A percentile compares a stretch with the other conserved stretches of the same genome.
Evolutionary conservation across 2,113 vertebrate genomes (phyloP).

Genomic region (Ranitomeya variabilis): DNA sequence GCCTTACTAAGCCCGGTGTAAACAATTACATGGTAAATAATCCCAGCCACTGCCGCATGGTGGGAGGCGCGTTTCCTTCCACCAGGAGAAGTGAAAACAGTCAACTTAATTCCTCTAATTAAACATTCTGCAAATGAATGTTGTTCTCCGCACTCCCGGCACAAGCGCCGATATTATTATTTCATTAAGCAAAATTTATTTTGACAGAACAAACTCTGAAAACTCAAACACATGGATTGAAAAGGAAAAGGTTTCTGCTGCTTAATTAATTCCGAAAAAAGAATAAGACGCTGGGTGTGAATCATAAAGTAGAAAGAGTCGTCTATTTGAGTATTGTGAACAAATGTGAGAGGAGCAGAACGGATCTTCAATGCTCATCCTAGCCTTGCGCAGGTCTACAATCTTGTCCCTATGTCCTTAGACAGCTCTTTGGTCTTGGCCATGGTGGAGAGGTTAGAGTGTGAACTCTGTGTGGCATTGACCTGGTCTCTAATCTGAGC

Average conservation of each 20-base stretch:
- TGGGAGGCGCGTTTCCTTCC: background rate
- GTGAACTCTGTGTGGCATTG: no score
- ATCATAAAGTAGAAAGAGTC: background rate
- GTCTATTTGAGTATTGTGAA: background rate
- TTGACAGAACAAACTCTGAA: background rate
- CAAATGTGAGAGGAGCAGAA: background rate
- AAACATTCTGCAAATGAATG: background rate
- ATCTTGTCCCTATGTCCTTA: no score
- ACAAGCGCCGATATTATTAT: background rate
- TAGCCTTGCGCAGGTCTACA: background rate
- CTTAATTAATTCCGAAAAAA: constrained; percentile 5
- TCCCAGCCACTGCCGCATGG: background rate
- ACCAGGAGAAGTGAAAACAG: background rate
- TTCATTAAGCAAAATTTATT: constrained; percentile 33
- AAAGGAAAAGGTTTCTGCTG: background rate
- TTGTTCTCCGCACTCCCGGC: background rate
- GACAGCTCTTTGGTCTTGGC: no score
- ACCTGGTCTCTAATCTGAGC: no score
- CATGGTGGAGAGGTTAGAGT: no score
- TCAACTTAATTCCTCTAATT: background rate
- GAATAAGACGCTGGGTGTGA: background rate
- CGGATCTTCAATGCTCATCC: background rate
- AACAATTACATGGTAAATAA: constrained; percentile 5
- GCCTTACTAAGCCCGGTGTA: background rate
- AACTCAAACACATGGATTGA: constrained; percentile 1